Percentiles rank a stretch among this genome's conserved stretches.
phyloP scores from a whole-genome alignment of 2,888 invertebrate genomes.

The Meteorus cinctellus region DNA sequence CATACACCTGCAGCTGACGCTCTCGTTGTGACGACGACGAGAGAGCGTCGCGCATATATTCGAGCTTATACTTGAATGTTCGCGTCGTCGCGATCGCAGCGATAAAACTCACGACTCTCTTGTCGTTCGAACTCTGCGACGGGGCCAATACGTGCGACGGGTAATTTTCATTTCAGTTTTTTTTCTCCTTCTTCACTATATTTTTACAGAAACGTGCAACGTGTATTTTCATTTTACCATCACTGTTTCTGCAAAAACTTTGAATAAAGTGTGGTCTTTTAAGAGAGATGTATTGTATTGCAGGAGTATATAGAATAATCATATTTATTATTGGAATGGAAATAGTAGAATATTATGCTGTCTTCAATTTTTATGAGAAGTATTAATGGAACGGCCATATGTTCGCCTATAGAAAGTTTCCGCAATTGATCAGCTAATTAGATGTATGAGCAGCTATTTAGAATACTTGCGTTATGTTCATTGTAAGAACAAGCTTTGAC shows the following conservation, averaged over 20 bases:
- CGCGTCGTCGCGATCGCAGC: constrained; percentile 30
- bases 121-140: constrained; percentile 43
- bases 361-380: no score
- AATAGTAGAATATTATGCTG: no score
- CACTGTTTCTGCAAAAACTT: not conserved
- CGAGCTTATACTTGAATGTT: constrained; percentile 22
- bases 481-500: no score
- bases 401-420: no score
- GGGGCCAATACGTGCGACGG: constrained; percentile 41
- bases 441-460: no score
- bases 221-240: not conserved
- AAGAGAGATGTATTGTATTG: no score
- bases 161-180: constrained; percentile 38
- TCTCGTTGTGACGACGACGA: not conserved
- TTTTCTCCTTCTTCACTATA: constrained; percentile 15
- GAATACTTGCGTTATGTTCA: no score
- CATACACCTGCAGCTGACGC: constrained; percentile 20
- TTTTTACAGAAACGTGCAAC: constrained; percentile 1
- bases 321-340: no score
- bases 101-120: constrained; percentile 40
- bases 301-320: no score
- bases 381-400: no score
- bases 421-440: no score
- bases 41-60: constrained; percentile 33
- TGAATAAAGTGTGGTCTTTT: no score